Evolutionary conservation across 2,797 vertebrate genomes (phyloP).

Genomic region (Rallus crepitans): DNA sequence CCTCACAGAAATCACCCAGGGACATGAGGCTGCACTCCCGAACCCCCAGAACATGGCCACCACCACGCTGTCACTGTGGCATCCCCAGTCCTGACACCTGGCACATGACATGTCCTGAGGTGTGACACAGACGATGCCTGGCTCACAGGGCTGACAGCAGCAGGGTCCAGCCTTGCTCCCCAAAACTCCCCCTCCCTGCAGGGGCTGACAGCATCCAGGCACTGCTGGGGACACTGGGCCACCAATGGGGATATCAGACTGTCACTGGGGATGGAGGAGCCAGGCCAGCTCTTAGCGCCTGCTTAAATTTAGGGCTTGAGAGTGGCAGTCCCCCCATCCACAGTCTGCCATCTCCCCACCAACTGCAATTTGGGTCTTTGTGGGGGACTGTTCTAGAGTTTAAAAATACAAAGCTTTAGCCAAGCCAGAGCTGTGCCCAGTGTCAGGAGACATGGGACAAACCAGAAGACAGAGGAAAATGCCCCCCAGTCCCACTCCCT

Average conservation of each 20-base stretch:
- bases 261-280: rapidly evolving
- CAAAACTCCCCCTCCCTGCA: neutral
- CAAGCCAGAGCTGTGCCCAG: neutral
- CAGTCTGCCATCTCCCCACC: rapidly evolving
- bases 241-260: rapidly evolving
- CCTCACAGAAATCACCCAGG: neutral
- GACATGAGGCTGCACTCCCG: neutral
- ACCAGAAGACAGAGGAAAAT: neutral
- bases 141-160: neutral
- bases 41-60: no score
- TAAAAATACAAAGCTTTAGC: neutral
- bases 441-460: neutral
- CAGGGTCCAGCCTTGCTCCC: rapidly evolving
- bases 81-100: neutral
- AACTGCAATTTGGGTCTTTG: neutral
- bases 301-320: neutral
- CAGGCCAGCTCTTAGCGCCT: neutral
- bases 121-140: no score
- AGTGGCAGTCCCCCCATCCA: neutral
- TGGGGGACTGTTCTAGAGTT: neutral
- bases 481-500: no score
- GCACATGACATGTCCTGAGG: rapidly evolving
- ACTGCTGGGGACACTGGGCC: rapidly evolving
- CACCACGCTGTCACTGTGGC: rapidly evolving
- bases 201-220: neutral